Evolutionary conservation across 2,797 vertebrate genomes (phyloP), one percentile per base, ranked within the genome.

Genomic region (Rhinophrynus dorsalis): DNA sequence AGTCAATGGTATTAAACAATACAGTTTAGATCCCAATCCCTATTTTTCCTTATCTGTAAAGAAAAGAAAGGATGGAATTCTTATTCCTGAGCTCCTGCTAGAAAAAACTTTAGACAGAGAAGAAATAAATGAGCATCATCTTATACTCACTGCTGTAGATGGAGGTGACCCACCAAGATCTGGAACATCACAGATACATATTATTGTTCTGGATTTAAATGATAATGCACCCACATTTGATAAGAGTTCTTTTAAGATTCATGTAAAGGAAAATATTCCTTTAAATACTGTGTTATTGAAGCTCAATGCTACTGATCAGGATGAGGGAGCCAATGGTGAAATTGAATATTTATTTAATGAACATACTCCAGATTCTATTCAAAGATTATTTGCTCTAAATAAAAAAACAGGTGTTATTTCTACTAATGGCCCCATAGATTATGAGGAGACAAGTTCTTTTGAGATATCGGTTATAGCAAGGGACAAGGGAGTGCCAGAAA

Each of bases 201-300:
- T 94, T 62, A 88, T 81, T 70, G 78, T 93, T 32, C 66, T 92
- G 83, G 92, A 94, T 48, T 90, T 92, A 32, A 94, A 94, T 79
- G 92, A 94, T 84, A 94, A 94, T 75, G 82, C 89, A 1, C 92
- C 92, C 1, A 82, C 87, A 24, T 93, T 92, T 83, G 85, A 86
- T 9, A 84, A 92, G 69, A 62, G 81, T 1, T 82, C 88, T 1
- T 88, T 81, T 52, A 90, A 80, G 74, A 82, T 91, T 2, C 86
- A 55, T 24, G 67, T 94, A 37, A 67, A 84, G 48, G 92, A 94
- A 81, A 93, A 92, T 64, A 86, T 88, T 29, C 82, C 84, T 75
- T 76, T 45, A n/a, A 91, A 91, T 77, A 92, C 89, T 77, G 83
- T 91, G 74, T 87, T 93, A 27, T 86, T 87, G 1, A 81, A 85